Base-by-base conservation (phyloP, 2,113 vertebrate species). In the Potamarius usumacintae region DNA sequence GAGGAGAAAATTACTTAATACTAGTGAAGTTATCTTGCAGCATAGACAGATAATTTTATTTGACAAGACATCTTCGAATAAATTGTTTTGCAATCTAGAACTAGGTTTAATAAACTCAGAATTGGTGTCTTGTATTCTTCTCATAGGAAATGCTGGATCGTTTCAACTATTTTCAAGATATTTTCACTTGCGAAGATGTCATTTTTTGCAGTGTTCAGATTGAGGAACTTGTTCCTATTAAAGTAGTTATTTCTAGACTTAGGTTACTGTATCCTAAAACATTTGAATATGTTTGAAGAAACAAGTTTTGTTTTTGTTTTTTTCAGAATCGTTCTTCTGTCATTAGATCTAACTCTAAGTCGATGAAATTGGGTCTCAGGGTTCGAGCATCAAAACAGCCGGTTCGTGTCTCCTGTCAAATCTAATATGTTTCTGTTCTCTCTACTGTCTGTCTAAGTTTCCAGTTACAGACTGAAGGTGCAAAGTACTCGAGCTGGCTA, bases 401-500 rank as follows among this genome's bases (percentile, higher is more conserved):
- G 22, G 60, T 60, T 53, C 60, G 25, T 20, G 7, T n/a, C 69
- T 10, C 9, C 11, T 58, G 76, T 86, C 85, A 17, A 34, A 55
- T n/a, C 34, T 27, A 27, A 15, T 25, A 22, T 11, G 15, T 34
- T 60, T 69, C 74, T n/a, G 48, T 52, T 88, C 52, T 88, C 86
- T 65, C 69, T 86, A 69, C 83, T 76, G 71, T 76, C 88, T 27
- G 76, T 72, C 82, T 87, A 86, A 87, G 67, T 82, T 88, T 83
- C 89, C 85, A 76, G 50, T 86, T 90, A 57, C 82, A 80, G 85
- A 77, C 62, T 48, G 85, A 90, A 82, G 85, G 77, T 91, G 82
- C 55, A 55, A 89, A 79, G 87, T 84, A 69, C 71, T 88, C 42
- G 80, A 86, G 48, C 81, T 52, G 80, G 89, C 90, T 88, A 91